These are phyloP conservation scores for Oncorhynchus masou DNA, from an alignment of 2,113 vertebrate genomes.

Conservation along the genomic window DNA sequence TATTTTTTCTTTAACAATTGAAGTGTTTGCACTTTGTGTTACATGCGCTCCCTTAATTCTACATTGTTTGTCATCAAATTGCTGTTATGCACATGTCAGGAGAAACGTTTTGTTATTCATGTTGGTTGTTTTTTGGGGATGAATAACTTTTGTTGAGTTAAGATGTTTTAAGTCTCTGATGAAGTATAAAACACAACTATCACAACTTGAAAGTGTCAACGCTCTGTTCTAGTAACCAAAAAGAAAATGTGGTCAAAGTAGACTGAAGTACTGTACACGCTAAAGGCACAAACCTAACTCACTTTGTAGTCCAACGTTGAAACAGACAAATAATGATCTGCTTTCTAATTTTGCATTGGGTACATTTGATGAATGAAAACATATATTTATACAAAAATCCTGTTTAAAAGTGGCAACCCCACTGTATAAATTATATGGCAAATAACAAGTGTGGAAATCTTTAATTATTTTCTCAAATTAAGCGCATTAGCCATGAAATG, in stretches of 20 bases:
- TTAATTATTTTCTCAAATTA: conserved; percentile 72
- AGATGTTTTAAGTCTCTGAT: not conserved
- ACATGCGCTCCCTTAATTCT: conserved; percentile 60
- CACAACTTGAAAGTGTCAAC: not conserved
- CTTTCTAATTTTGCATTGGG: conserved; percentile 39
- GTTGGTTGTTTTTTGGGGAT: conserved; percentile 26
- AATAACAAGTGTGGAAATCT: conserved; percentile 69
- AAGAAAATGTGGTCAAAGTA: conserved; percentile 37
- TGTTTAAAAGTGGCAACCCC: conserved; percentile 40
- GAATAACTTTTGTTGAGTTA: conserved; percentile 23
- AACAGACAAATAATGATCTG: conserved; percentile 19
- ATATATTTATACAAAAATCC: conserved; percentile 5
- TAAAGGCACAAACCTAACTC: conserved; percentile 21
- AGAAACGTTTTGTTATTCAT: conserved; percentile 26
- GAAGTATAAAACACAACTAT: not conserved
- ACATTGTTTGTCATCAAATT: conserved; percentile 65
- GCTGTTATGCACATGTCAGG: conserved; percentile 52
- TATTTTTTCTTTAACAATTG: conserved; percentile 45
- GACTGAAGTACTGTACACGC: not conserved
- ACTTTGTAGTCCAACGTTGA: conserved; percentile 2
- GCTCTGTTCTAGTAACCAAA: conserved; percentile 20
- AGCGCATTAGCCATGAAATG: conserved; percentile 73
- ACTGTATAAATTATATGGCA: conserved; percentile 61
- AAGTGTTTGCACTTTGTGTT: conserved; percentile 38
- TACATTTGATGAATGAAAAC: conserved; percentile 25